A percentile compares a stretch with the other conserved stretches of the same genome.
Conservation (phyloP, 2,797 vertebrate genomes). For the Anniella stebbinsi region DNA sequence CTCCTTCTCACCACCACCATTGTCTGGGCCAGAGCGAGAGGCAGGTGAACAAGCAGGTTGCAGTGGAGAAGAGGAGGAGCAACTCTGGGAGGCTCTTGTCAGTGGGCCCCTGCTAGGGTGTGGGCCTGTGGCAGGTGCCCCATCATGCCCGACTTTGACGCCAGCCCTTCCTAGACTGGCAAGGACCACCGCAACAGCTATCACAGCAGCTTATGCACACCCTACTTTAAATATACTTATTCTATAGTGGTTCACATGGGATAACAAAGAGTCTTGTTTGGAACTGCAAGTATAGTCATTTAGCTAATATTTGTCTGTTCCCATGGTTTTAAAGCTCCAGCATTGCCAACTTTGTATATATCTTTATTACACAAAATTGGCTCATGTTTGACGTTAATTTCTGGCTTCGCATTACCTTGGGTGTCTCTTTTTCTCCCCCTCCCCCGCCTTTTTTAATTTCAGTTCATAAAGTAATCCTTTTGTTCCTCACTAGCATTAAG, state of each 20-base stretch:
- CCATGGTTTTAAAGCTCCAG: neutral
- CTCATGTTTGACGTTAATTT: neutral
- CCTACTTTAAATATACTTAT: neutral
- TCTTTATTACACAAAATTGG: constrained; percentile 9
- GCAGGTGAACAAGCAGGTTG: no score
- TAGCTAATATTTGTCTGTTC: constrained; percentile 17
- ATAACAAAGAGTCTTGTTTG: neutral
- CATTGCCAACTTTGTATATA: neutral
- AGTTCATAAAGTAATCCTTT: neutral
- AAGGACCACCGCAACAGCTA: no score
- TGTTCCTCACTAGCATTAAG: neutral
- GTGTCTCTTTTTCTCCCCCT: no score
- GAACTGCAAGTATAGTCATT: neutral
- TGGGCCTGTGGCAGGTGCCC: no score
- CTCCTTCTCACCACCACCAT: no score
- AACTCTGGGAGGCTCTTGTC: no score
- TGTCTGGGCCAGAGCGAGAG: no score
- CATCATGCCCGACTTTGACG: no score
- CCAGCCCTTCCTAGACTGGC: no score
- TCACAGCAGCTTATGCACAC: no score
- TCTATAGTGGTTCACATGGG: neutral
- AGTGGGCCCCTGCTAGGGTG: no score
- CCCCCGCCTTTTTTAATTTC: neutral
- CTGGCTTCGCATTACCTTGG: neutral
- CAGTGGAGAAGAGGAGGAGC: no score